Percentiles rank a stretch among this genome's conserved stretches.
These are phyloP conservation scores for Polypterus senegalus DNA, from an alignment of 2,113 vertebrate genomes.

Conservation along the genomic window DNA sequence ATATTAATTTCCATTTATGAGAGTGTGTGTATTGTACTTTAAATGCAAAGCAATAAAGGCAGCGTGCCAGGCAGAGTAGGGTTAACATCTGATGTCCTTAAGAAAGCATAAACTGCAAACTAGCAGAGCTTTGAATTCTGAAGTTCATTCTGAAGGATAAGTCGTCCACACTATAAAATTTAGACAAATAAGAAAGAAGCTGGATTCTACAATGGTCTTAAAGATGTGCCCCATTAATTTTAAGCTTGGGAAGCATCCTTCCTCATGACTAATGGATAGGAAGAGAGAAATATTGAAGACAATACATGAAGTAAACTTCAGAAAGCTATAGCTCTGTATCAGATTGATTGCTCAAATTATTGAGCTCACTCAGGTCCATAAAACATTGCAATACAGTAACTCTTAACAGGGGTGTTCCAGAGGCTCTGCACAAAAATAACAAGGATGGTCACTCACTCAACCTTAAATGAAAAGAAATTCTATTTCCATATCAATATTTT, in stretches of 20 bases:
- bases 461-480: too few species aligned
- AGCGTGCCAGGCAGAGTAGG: too few species aligned
- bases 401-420: constrained; percentile 30
- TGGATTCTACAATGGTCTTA: constrained; percentile 31
- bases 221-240: constrained; percentile 56
- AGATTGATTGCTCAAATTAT: constrained; percentile 52
- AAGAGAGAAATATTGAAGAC: constrained; percentile 56
- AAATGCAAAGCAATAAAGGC: too few species aligned
- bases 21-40: too few species aligned
- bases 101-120: background rate
- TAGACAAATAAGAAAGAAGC: constrained; percentile 44
- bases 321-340: constrained; percentile 28
- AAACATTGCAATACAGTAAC: constrained; percentile 42
- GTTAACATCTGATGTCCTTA: too few species aligned
- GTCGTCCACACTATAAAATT: constrained; percentile 41
- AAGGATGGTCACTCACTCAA: constrained; percentile 13
- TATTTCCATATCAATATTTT: too few species aligned
- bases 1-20: too few species aligned
- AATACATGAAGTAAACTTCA: constrained; percentile 42
- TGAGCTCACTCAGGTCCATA: constrained; percentile 42
- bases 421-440: constrained; percentile 26
- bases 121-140: constrained; percentile 37
- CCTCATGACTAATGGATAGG: constrained; percentile 51
- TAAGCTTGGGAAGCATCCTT: constrained; percentile 47
- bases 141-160: constrained; percentile 48